phyloP scores from a whole-genome alignment of 2,797 vertebrate species.

The Serranus cabrilla region DNA sequence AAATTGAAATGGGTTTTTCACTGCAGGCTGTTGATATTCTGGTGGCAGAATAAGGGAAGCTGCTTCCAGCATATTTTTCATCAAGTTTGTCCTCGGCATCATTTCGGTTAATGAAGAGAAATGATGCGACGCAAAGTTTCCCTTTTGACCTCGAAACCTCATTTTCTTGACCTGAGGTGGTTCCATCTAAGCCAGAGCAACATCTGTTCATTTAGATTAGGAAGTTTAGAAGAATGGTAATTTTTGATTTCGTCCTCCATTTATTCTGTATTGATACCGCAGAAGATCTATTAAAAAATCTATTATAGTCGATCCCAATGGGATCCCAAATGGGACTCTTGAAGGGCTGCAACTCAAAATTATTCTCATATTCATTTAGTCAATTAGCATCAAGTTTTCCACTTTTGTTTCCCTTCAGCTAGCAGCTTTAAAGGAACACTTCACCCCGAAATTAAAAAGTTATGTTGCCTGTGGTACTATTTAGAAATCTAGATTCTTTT shows the following conservation, averaged over 20 bases:
- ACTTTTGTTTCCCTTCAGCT: not conserved
- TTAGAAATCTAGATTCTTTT: no score
- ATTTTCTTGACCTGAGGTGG: constrained; percentile 59
- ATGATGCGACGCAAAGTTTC: constrained; percentile 57
- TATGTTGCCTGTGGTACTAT: no score
- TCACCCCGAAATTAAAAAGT: no score
- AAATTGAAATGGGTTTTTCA: constrained; percentile 78
- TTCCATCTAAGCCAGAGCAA: constrained; percentile 17
- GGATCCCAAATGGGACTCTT: not conserved
- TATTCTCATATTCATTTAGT: constrained; percentile 9
- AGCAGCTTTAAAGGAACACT: no score
- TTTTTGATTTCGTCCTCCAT: constrained; percentile 21
- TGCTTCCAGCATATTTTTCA: constrained; percentile 64
- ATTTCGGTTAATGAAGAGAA: constrained; percentile 75
- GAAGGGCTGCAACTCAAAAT: constrained; percentile 3
- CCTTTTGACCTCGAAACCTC: constrained; percentile 65
- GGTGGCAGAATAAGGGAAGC: constrained; percentile 54
- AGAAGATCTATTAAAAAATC: not conserved
- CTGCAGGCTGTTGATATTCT: constrained; percentile 75
- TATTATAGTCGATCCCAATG: not conserved
- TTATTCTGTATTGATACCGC: constrained; percentile 13
- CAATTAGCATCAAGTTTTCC: not conserved
- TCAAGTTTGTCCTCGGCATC: constrained; percentile 63
- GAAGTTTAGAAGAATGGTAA: constrained; percentile 41
- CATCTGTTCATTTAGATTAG: constrained; percentile 48